Evolutionary conservation across 2,797 vertebrate species (phyloP).

Genomic region (Macrochelys suwanniensis): DNA sequence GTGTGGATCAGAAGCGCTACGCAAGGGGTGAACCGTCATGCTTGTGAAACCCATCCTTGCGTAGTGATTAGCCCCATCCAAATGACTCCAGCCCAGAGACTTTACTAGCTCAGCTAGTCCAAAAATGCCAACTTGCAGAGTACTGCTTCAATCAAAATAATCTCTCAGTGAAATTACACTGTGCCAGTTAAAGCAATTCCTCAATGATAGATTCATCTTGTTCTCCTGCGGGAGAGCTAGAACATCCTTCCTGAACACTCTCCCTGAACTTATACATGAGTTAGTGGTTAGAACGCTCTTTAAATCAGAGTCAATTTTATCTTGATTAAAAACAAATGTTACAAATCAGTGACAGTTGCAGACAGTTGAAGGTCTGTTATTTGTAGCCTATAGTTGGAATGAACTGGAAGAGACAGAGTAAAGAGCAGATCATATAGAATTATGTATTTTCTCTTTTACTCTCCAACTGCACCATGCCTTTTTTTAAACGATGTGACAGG

Average conservation of each 20-base stretch:
- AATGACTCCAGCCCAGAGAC: neutral
- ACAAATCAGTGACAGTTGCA: constrained; percentile 45
- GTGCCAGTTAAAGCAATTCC: constrained; percentile 47
- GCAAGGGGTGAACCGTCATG: neutral
- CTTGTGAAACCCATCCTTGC: neutral
- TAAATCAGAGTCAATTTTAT: constrained; percentile 73
- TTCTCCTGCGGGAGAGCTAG: neutral
- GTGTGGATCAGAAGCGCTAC: neutral
- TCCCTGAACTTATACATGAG: constrained; percentile 56
- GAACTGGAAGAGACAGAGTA: constrained; percentile 55
- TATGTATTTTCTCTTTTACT: constrained; percentile 58
- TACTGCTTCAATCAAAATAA: neutral
- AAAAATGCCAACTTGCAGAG: constrained; percentile 13
- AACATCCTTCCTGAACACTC: constrained; percentile 14
- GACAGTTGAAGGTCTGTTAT: constrained; percentile 50
- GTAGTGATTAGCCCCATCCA: neutral
- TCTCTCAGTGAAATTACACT: neutral
- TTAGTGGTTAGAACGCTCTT: constrained; percentile 65
- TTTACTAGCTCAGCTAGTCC: neutral
- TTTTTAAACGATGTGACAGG: constrained; percentile 43
- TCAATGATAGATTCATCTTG: constrained; percentile 8
- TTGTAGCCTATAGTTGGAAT: constrained; percentile 48
- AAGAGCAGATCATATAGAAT: constrained; percentile 50
- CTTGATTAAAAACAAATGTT: constrained; percentile 82
- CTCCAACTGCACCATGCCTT: constrained; percentile 15